A percentile compares a stretch with the other conserved stretches of the same genome.
Evolutionary conservation across 1,140 invertebrate species (phyloP).

Genomic region (Stenopsyche tienmushanensis): DNA sequence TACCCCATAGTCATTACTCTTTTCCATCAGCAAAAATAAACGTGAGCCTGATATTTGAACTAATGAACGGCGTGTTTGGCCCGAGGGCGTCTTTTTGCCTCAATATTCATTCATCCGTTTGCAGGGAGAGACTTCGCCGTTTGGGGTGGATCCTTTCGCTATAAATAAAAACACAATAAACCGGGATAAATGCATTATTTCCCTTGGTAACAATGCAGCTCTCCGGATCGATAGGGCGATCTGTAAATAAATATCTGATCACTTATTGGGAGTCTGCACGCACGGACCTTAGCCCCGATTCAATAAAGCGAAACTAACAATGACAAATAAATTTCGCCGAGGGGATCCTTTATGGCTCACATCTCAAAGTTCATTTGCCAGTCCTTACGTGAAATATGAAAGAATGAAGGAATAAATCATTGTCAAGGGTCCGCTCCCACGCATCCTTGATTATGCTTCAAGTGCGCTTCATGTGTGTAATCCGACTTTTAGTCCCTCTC

Average conservation of each 20-base stretch:
- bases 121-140: background rate
- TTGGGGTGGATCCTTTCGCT: too few relatives aligned
- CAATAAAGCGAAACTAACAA: conserved; percentile 25
- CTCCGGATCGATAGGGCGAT: conserved; percentile 5
- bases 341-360: conserved; percentile 16
- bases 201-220: conserved; percentile 10
- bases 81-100: background rate
- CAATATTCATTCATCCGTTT: conserved; percentile 12
- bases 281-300: background rate
- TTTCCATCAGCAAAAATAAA: background rate
- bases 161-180: conserved; percentile 32
- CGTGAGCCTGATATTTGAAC: background rate
- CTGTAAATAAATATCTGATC: conserved; percentile 12
- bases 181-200: conserved; percentile 27
- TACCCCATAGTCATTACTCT: background rate
- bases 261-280: conserved; percentile 13
- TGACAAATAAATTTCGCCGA: conserved; percentile 28
- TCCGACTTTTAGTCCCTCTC: background rate
- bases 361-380: conserved; percentile 37
- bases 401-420: conserved; percentile 38
- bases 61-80: background rate
- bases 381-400: conserved; percentile 30
- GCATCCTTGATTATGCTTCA: conserved; percentile 7
- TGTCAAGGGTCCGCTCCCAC: conserved; percentile 18
- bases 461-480: conserved; percentile 8